Evolutionary conservation across 92 coral and sea anemone genomes (phyloP).

Genomic region (Galaxea fascicularis): DNA sequence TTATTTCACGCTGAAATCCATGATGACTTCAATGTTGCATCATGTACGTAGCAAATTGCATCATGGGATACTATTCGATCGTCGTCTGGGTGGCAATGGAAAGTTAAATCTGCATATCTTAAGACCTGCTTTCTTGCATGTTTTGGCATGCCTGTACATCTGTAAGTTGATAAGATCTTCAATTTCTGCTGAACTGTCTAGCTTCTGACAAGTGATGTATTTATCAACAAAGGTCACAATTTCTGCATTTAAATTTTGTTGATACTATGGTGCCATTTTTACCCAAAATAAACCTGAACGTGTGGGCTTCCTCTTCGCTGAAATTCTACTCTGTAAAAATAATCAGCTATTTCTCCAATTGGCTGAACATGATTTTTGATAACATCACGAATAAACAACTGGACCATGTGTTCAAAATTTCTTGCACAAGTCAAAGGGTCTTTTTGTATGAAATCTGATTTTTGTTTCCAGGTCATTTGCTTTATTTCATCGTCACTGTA

Average conservation of each 20-base stretch:
- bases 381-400: no score
- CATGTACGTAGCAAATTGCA: no score
- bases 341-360: no score
- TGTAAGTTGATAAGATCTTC: conserved; percentile 63
- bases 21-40: no score
- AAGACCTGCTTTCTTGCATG: conserved; percentile 66
- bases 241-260: conserved; percentile 20
- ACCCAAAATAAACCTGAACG: conserved; percentile 69
- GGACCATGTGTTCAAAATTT: no score
- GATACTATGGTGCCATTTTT: conserved; percentile 64
- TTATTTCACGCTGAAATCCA: no score
- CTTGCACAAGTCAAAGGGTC: conserved; percentile 83
- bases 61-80: no score
- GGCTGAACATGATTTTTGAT: no score
- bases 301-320: conserved; percentile 73
- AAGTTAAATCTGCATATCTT: conserved; percentile 66
- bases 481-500: conserved; percentile 30
- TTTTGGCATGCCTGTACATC: conserved; percentile 71
- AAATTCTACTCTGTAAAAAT: no score
- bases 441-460: conserved; percentile 32
- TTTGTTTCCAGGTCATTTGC: conserved; percentile 38
- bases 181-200: conserved; percentile 8
- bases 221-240: conserved; percentile 65
- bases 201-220: conserved; percentile 63
- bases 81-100: no score